These are phyloP conservation scores for Triplophysa yarkandensis DNA, from an alignment of 2,797 vertebrate species.

Conservation along the genomic window DNA sequence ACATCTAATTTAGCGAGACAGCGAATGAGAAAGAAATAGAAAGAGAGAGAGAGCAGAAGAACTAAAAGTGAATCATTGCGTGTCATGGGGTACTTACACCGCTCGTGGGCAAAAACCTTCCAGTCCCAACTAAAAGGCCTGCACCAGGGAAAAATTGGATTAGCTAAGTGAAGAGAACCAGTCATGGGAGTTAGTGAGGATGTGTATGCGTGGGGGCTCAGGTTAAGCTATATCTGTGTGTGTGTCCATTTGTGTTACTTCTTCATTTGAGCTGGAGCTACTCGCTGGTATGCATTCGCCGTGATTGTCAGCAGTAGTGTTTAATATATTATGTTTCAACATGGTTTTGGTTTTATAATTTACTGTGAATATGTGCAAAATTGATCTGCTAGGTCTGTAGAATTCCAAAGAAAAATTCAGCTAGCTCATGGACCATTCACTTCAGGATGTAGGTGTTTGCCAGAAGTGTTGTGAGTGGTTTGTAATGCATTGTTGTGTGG, in stretches of 20 bases:
- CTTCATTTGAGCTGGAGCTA: neutral
- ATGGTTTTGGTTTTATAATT: neutral
- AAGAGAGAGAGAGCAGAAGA: conserved; percentile 2
- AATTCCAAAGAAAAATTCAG: conserved; percentile 15
- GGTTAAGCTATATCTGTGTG: conserved; percentile 1
- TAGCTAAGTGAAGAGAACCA: conserved; percentile 50
- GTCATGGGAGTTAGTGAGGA: conserved; percentile 10
- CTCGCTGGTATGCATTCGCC: neutral
- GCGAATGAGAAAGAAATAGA: neutral
- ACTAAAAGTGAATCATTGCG: conserved; percentile 56
- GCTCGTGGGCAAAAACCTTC: conserved; percentile 20
- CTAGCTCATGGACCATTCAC: neutral
- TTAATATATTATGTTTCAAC: conserved; percentile 6
- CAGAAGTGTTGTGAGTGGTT: conserved; percentile 11
- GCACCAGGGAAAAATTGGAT: conserved; percentile 55
- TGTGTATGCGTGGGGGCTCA: neutral
- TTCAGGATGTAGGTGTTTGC: conserved; percentile 23
- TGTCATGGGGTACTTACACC: conserved; percentile 42
- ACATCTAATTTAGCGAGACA: conserved; percentile 36
- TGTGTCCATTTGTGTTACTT: neutral
- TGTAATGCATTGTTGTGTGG: conserved; percentile 1
- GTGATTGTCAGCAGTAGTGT: neutral
- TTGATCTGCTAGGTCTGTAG: conserved; percentile 1
- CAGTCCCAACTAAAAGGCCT: conserved; percentile 61
- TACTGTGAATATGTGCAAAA: conserved; percentile 6